A percentile compares a stretch with the other conserved stretches of the same genome.
Evolutionary conservation across 2,113 vertebrate species (phyloP).

Genomic region (Entelurus aequoreus): DNA sequence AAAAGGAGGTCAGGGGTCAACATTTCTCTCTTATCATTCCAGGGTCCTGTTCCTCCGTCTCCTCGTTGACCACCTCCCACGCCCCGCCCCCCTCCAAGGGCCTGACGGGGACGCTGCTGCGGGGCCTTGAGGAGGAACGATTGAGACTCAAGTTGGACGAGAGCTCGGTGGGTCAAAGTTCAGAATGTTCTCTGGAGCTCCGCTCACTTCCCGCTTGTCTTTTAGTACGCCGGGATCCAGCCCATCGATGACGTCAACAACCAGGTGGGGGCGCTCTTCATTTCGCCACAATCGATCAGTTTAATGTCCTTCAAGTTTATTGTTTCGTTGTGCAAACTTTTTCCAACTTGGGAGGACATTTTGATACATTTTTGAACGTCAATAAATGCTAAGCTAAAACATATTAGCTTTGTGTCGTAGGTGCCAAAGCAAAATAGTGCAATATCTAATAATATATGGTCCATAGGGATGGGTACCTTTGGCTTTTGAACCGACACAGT

Average conservation of each 20-base stretch:
- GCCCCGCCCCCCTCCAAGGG: slow-evolving; percentile 29
- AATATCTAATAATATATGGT: too few relatives aligned
- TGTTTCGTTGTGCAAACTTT: too few relatives aligned
- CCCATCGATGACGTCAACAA: slow-evolving; percentile 77
- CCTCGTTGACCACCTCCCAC: slow-evolving; percentile 40
- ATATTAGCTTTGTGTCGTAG: too few relatives aligned
- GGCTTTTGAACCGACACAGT: too few relatives aligned
- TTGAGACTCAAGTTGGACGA: slow-evolving; percentile 59
- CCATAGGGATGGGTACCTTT: too few relatives aligned
- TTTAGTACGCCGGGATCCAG: slow-evolving; percentile 84
- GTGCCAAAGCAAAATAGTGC: too few relatives aligned
- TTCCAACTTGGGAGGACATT: too few relatives aligned
- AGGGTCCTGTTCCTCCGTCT: slow-evolving; percentile 20
- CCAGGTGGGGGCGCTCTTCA: slow-evolving; percentile 64
- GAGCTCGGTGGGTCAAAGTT: slow-evolving; percentile 49
- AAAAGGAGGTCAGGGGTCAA: neutral
- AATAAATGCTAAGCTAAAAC: too few relatives aligned
- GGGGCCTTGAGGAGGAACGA: slow-evolving; percentile 59
- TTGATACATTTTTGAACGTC: too few relatives aligned
- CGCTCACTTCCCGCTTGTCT: neutral
- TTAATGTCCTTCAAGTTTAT: too few relatives aligned
- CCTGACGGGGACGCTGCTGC: slow-evolving; percentile 60
- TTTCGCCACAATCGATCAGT: neutral
- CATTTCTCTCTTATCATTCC: neutral
- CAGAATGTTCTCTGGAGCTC: neutral